Base-by-base conservation (phyloP, 2,797 vertebrate species). In the Forpus xanthops region DNA sequence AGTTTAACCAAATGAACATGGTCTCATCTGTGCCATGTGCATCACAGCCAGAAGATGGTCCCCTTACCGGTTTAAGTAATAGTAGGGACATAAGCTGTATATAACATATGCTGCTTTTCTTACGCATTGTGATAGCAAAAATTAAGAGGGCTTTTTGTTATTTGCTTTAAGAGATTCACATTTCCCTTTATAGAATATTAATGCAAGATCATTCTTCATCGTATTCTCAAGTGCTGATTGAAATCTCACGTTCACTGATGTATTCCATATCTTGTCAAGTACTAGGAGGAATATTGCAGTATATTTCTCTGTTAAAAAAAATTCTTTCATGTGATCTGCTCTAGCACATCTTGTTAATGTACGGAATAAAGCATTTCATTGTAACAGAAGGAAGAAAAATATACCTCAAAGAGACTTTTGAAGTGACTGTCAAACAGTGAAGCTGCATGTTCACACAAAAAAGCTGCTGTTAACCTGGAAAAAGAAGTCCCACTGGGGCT, bases 391-490 rank as follows among this genome's bases (percentile, higher is more conserved):
- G 49, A 89, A 24, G 68, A 67, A 86, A 93, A 92, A 90, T 56
- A 60, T 27, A 45, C n/a, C 41, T 86, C 52, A 88, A 94, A 90
- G 64, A 93, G 35, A 70, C 20, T 81, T 94, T 65, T 94, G 50
- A 95, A 93, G 71, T 65, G 52, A 35, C 61, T 93, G 76, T 90
- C 78, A 91, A 89, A 81, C 9, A 62, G 30, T 31, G 66, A 92
- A 86, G 47, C 33, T 89, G 35, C 45, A 61, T 1, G 1, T 94
- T 93, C 53, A 44, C 42, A 66, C 28, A 91, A 85, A 77, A 77
- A 83, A 37, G 8, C 44, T 73, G 47, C 55, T 52, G 35, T 75
- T 95, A 96, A 93, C 91, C 87, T 94, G 92, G 66, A 88, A 89
- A 89, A 87, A 87, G 23, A 85, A 85, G 89, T 92, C 94, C 77